Conservation (phyloP, 2,113 vertebrate genomes). For the Silurus meridionalis region DNA sequence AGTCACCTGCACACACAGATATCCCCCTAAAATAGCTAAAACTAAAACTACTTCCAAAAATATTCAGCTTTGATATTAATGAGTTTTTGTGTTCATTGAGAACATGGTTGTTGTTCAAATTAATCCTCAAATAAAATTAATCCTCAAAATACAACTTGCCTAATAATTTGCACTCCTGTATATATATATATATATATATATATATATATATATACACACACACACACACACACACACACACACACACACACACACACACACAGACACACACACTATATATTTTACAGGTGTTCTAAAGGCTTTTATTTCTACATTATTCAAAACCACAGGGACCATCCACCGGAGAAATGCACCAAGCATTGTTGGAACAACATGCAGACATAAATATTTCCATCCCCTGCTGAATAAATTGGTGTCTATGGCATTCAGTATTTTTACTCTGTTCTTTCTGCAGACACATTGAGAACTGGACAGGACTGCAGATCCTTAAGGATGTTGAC, state of each 20-base stretch:
- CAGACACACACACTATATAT: not conserved
- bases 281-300: constrained; percentile 18
- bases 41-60: too few species aligned
- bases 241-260: too few species aligned
- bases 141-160: too few species aligned
- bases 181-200: not conserved
- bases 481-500: constrained; percentile 92
- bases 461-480: constrained; percentile 94
- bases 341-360: constrained; percentile 26
- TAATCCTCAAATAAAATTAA: too few species aligned
- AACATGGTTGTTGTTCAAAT: too few species aligned
- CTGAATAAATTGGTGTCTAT: constrained; percentile 44
- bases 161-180: too few species aligned
- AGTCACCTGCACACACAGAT: too few species aligned
- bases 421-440: constrained; percentile 46
- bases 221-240: too few species aligned
- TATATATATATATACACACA: too few species aligned
- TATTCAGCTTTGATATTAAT: too few species aligned
- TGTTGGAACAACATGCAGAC: not conserved
- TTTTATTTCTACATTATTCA: constrained; percentile 44
- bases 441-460: constrained; percentile 84
- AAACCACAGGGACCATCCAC: constrained; percentile 34
- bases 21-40: too few species aligned
- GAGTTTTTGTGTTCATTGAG: too few species aligned
- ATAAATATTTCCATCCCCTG: constrained; percentile 26